Base-by-base conservation (phyloP, 2,888 invertebrate species). In the Cosmorhoe ocellata region DNA sequence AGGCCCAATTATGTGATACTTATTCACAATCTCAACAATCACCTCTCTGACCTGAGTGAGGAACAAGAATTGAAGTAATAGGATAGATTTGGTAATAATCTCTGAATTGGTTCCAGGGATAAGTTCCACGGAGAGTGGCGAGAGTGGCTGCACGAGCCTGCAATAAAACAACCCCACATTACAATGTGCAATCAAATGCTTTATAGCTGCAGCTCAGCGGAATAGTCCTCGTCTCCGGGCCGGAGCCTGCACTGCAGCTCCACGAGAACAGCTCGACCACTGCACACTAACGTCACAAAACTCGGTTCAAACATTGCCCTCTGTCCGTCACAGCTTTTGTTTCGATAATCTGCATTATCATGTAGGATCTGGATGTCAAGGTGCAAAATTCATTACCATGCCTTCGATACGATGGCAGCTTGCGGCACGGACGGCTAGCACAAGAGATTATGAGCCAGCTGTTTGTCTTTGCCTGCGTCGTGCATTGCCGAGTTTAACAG, bases 141-240 rank as follows among this genome's bases (percentile, higher is more conserved):
- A 1, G 26, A 37, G 26, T 26, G 10, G 26, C 6, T 24, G 1
- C 7, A 42, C n/a, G 11, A n/a, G 9, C 11, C 3, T 7, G 22
- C 27, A 30, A 44, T 13, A 37, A 32, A 32, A 30, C 7, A 38
- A 13, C 26, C 36, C 18, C 12, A n/a, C 46, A 36, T 48, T 31
- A 40, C 44, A 31, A 31, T 36, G 31, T 51, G 44, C 44, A 45
- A 50, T 51, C 26, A 51, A 45, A 44, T 12, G 31, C 11, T 50
- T 44, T 39, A 44, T 9, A 22, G 28, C 30, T 48, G 41, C 47
- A 41, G 11, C 14, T 13, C 27, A 33, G 27, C 8, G n/a, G 34
- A 31, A 49, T 46, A 28, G 51, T 31, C 32, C 48, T 56, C 42
- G 13, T 34, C 41, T 31, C 36, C n/a, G 30, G 32, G 27, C 49